Evolutionary conservation across 2,797 vertebrate species (phyloP).

Genomic region (Dromococcyx pavoninus): DNA sequence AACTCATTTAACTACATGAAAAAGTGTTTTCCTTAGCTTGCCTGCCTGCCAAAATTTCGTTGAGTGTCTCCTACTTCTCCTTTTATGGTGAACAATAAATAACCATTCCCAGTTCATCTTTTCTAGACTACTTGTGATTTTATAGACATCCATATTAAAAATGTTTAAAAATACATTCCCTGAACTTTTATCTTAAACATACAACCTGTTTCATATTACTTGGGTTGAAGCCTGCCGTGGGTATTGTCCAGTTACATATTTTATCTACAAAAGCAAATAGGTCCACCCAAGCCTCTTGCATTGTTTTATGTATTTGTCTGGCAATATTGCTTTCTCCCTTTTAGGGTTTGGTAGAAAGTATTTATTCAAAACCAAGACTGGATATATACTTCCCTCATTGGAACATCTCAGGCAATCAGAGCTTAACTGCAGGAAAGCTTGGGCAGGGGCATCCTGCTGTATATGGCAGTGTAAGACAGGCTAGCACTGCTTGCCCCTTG

Average conservation of each 20-base stretch:
- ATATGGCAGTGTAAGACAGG: background rate
- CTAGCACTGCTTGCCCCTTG: rapidly evolving
- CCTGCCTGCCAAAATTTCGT: background rate
- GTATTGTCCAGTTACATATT: slow-evolving; percentile 12
- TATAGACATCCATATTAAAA: slow-evolving; percentile 5
- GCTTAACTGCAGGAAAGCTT: background rate
- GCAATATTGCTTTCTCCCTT: background rate
- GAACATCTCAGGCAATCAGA: background rate
- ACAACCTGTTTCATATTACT: slow-evolving; percentile 28
- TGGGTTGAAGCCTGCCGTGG: background rate
- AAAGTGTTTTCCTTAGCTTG: background rate
- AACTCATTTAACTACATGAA: background rate
- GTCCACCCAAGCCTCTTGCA: background rate
- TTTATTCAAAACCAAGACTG: background rate
- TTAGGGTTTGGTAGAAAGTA: background rate
- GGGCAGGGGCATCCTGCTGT: rapidly evolving
- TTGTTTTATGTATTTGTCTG: background rate
- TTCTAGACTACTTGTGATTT: slow-evolving; percentile 6
- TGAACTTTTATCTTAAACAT: slow-evolving; percentile 30
- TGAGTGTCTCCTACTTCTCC: background rate
- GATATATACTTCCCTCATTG: background rate
- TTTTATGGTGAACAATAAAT: slow-evolving; percentile 19
- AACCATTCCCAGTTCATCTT: slow-evolving; percentile 4
- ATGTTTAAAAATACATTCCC: slow-evolving; percentile 1
- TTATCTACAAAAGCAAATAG: background rate